These are phyloP conservation scores for Arctia plantaginis DNA, from an alignment of 2,888 invertebrate genomes.

Conservation along the genomic window DNA sequence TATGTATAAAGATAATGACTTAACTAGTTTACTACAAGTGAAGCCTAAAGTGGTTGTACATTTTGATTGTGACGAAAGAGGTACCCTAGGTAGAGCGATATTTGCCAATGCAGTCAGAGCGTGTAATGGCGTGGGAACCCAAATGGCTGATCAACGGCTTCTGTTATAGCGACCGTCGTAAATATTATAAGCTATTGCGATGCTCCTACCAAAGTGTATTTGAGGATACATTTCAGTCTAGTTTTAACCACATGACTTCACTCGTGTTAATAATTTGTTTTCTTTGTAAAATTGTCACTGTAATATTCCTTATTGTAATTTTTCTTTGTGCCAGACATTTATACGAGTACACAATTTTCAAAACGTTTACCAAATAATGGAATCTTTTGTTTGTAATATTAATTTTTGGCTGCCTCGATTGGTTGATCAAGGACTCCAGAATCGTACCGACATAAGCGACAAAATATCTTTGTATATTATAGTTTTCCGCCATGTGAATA, in stretches of 20 bases:
- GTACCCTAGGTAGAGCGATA: neutral
- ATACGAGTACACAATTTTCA: too few species aligned
- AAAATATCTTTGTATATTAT: too few species aligned
- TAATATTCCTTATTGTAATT: too few species aligned
- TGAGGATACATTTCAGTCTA: neutral
- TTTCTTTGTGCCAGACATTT: too few species aligned
- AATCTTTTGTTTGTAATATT: too few species aligned
- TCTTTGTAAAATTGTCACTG: too few species aligned
- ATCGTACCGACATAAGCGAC: too few species aligned
- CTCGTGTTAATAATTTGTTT: neutral
- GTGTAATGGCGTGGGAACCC: slow-evolving; percentile 2
- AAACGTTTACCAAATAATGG: too few species aligned
- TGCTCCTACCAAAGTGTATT: neutral
- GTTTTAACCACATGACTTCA: neutral
- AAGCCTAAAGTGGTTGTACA: neutral
- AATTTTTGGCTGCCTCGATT: too few species aligned
- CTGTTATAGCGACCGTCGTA: neutral
- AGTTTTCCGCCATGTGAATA: too few species aligned
- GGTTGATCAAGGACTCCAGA: too few species aligned
- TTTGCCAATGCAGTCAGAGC: neutral
- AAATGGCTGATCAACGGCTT: slow-evolving; percentile 1
- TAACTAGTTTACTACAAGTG: neutral
- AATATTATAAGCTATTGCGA: neutral
- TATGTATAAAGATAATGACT: neutral
- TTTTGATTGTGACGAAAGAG: neutral